phyloP scores from a whole-genome alignment of 2,888 invertebrate species.

The Dasysyrphus tricinctus region DNA sequence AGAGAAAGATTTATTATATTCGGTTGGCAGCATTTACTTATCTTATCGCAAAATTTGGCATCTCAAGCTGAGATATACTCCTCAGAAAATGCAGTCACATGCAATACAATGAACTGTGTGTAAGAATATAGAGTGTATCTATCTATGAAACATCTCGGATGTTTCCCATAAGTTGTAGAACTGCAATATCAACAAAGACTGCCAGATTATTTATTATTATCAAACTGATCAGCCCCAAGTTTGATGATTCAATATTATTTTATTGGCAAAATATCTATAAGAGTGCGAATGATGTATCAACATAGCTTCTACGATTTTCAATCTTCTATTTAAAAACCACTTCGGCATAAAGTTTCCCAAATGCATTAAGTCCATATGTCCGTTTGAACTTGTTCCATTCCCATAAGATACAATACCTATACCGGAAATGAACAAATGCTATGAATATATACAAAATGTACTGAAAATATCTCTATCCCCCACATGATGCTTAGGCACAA shows the following conservation, averaged over 20 bases:
- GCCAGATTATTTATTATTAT: background rate
- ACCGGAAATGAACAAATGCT: no score
- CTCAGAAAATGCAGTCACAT: slow-evolving; percentile 56
- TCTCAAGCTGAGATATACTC: slow-evolving; percentile 74
- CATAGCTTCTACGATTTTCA: background rate
- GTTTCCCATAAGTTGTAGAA: background rate
- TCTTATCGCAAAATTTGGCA: slow-evolving; percentile 83
- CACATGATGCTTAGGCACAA: slow-evolving; percentile 51
- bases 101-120: slow-evolving; percentile 62
- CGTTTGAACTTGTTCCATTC: slow-evolving; percentile 3
- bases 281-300: background rate
- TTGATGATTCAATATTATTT: slow-evolving; percentile 51
- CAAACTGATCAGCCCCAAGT: slow-evolving; percentile 20
- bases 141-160: background rate
- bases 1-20: slow-evolving; percentile 83
- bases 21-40: slow-evolving; percentile 83
- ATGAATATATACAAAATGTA: no score
- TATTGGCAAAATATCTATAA: slow-evolving; percentile 25
- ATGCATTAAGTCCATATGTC: background rate
- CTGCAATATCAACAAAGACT: slow-evolving; percentile 8
- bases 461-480: slow-evolving; percentile 8
- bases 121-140: background rate
- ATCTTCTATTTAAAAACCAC: background rate
- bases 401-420: slow-evolving; percentile 46
- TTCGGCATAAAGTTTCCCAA: slow-evolving; percentile 2